These are phyloP conservation scores for Acrobasis suavella DNA, from an alignment of 2,888 invertebrate genomes.

Conservation along the genomic window DNA sequence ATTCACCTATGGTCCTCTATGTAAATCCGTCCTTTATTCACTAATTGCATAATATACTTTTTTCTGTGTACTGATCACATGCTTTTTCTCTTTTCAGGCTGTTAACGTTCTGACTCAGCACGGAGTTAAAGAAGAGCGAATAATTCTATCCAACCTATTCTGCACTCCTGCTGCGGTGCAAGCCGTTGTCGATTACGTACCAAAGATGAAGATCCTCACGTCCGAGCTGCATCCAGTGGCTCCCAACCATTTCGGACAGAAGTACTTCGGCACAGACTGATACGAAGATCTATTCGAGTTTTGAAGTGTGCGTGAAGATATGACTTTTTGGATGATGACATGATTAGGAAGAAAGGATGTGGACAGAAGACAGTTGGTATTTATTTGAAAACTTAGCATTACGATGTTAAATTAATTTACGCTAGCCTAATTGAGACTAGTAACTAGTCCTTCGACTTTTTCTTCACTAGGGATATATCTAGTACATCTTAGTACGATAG, in stretches of 20 bases:
- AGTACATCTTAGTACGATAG: no score
- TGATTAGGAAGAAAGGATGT: no score
- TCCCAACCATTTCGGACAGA: conserved; percentile 98
- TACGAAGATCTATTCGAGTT: conserved; percentile 41
- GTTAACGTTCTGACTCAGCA: conserved; percentile 97
- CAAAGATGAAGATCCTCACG: conserved; percentile 96
- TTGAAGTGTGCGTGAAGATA: not conserved
- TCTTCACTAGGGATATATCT: no score
- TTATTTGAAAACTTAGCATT: no score
- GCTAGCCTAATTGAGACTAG: no score
- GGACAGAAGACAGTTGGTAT: no score
- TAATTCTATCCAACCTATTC: conserved; percentile 98
- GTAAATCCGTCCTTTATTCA: no score
- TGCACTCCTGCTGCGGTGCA: conserved; percentile 96
- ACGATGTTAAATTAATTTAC: no score
- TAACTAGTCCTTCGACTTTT: no score
- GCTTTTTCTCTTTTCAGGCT: conserved; percentile 84
- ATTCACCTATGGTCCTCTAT: no score
- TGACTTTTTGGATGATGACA: not conserved
- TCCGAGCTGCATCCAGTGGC: conserved; percentile 97
- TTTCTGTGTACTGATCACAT: not conserved
- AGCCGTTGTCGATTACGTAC: conserved; percentile 91
- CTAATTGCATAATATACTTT: no score
- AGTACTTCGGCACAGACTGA: conserved; percentile 99
- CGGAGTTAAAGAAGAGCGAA: conserved; percentile 95